Conservation (phyloP, 2,113 vertebrate genomes). For the Capreolus pygargus region DNA sequence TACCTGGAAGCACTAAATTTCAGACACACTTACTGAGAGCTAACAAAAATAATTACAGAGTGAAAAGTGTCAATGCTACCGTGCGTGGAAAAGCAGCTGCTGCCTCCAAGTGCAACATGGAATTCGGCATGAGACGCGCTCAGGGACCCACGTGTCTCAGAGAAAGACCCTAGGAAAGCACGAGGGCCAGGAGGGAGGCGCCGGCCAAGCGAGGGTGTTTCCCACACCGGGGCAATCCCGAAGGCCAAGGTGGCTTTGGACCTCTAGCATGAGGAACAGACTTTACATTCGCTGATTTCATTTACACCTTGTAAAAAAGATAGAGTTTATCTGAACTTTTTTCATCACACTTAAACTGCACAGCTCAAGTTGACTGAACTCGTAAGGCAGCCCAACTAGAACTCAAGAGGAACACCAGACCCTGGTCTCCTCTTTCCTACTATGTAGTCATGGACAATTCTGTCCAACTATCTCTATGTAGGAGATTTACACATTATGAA, state of each 20-base stretch:
- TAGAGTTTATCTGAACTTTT: slow-evolving; percentile 42
- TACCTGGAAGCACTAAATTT: slow-evolving; percentile 76
- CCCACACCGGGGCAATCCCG: slow-evolving; percentile 14
- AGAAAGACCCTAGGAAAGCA: neutral
- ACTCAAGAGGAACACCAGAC: slow-evolving; percentile 23
- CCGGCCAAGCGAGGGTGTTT: slow-evolving; percentile 15
- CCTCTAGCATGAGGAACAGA: slow-evolving; percentile 77
- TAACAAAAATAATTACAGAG: slow-evolving; percentile 55
- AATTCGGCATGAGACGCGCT: neutral
- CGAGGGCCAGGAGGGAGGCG: neutral
- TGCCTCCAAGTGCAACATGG: slow-evolving; percentile 7
- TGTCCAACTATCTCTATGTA: neutral
- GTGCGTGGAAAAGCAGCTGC: slow-evolving; percentile 67
- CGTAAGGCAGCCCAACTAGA: neutral
- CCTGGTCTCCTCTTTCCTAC: slow-evolving; percentile 23
- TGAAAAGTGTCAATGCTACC: slow-evolving; percentile 47
- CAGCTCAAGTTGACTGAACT: slow-evolving; percentile 38
- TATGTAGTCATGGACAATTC: neutral
- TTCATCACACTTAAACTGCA: neutral
- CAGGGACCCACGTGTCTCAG: neutral
- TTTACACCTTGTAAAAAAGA: slow-evolving; percentile 74
- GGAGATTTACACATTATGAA: slow-evolving; percentile 11
- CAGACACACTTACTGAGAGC: slow-evolving; percentile 69
- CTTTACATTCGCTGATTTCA: slow-evolving; percentile 82
- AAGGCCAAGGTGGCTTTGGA: slow-evolving; percentile 75